Conservation (phyloP, 2,888 invertebrate genomes). For the Lasioglossum villosulum region DNA sequence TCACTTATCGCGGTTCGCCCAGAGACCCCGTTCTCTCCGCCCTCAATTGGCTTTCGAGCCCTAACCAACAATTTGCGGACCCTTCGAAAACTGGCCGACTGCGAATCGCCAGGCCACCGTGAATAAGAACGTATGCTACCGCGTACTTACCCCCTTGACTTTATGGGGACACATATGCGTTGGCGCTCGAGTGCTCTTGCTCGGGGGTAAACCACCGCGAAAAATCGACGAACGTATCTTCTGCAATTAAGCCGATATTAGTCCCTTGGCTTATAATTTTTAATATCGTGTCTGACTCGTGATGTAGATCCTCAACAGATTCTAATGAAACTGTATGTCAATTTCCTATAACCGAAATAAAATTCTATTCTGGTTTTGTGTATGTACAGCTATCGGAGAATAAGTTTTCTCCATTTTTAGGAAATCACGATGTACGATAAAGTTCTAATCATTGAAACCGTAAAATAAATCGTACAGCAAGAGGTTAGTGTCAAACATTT, state of each 20-base stretch:
- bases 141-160: conserved; percentile 66
- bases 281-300: too few relatives aligned
- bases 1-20: conserved; percentile 64
- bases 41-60: conserved; percentile 65
- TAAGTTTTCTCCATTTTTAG: too few relatives aligned
- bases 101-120: conserved; percentile 62
- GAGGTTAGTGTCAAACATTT: too few relatives aligned
- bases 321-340: too few relatives aligned
- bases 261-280: too few relatives aligned
- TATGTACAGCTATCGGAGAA: too few relatives aligned
- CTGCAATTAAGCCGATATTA: not conserved
- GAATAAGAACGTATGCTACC: conserved; percentile 67
- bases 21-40: conserved; percentile 50
- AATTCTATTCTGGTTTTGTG: too few relatives aligned
- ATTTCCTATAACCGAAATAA: too few relatives aligned
- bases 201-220: conserved; percentile 21
- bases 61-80: conserved; percentile 70
- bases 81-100: conserved; percentile 69
- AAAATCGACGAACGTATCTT: conserved; percentile 17
- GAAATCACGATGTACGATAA: too few relatives aligned
- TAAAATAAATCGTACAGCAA: too few relatives aligned
- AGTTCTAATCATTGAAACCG: too few relatives aligned
- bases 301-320: too few relatives aligned
- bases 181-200: conserved; percentile 43
- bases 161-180: conserved; percentile 64